A percentile compares a stretch with the other conserved stretches of the same genome.
phyloP scores from a whole-genome alignment of 2,113 vertebrate species.

The Pangasianodon gigas region DNA sequence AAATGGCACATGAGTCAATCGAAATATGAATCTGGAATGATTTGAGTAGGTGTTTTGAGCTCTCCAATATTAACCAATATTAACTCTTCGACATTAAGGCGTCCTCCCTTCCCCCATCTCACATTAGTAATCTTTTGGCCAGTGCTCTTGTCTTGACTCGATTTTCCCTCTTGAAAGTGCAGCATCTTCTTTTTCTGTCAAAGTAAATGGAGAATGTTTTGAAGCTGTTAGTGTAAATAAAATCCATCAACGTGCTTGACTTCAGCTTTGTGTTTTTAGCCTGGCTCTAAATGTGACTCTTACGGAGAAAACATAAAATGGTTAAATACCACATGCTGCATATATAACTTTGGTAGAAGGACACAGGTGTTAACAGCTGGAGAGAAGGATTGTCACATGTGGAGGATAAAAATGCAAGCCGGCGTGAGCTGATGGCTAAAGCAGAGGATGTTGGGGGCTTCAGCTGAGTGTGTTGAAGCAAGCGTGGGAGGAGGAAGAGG shows the following conservation, averaged over 20 bases:
- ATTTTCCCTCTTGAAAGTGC: background rate
- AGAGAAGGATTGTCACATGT: slow-evolving; percentile 2
- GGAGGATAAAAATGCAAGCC: slow-evolving; percentile 3
- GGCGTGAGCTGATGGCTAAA: slow-evolving; percentile 15
- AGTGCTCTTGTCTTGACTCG: background rate
- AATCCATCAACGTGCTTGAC: background rate
- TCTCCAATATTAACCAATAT: background rate
- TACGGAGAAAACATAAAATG: background rate
- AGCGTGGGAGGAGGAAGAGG: slow-evolving; percentile 70
- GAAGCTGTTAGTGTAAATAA: background rate
- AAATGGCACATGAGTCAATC: background rate
- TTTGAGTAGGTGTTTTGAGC: background rate
- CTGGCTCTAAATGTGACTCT: background rate
- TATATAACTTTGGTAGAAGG: background rate
- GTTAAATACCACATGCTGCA: slow-evolving; percentile 1
- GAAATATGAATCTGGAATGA: background rate
- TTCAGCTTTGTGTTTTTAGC: background rate
- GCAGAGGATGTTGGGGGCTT: slow-evolving; percentile 3
- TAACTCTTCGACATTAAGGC: no score
- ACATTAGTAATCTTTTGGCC: background rate
- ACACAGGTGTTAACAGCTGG: slow-evolving; percentile 5
- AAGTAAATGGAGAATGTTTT: background rate
- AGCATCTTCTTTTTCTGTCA: background rate
- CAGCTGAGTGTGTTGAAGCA: slow-evolving; percentile 20
- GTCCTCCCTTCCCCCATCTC: background rate